Base-by-base conservation (phyloP, 2,888 invertebrate genomes). In the Aphidius colemani region DNA sequence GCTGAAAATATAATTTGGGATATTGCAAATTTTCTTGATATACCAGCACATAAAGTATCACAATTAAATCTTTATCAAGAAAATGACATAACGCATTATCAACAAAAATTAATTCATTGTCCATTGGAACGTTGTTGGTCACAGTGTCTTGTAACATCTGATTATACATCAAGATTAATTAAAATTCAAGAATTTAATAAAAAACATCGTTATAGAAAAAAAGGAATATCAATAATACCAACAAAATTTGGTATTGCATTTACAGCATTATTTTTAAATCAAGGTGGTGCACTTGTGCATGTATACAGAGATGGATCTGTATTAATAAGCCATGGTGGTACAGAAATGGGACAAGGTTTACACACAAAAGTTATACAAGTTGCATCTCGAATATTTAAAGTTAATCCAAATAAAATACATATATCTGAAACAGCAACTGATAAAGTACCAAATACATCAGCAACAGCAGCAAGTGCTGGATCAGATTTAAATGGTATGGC, bases 261-360 rank as follows among this genome's bases (percentile, higher is more conserved):
- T 76, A 91, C 91, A 0, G 87, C 88, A 7, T 83, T 87, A 66
- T 88, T 90, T 74, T 80, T 95, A 41, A 94, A 95, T 79, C 95
- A 96, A 85, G 90, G 89, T 3, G 96, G 95, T 7, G 95, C 96
- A 0, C 84, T 98, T 61, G 87, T 98, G 2, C 88, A 94, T 50
- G 86, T 96, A n/a, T 96, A 97, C 78, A 85, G 85, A 0, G 94
- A 94, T 81, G 96, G 96, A 1, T 94, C 96, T 0, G 94, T 98
- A 3, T 85, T 97, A 9, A 74, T 98, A 13, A 89, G 91, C 0
- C 96, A 95, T 78, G 95, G 95, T 44, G 97, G 96, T n/a, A 91
- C 93, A 7, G 98, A 98, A 86, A 97, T 98, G 92, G 98, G 98
- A 0, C 98, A 98, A 84, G 98, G 98, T 1, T 84, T 98, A 6